phyloP scores from a whole-genome alignment of 2,797 vertebrate species.

The Lithobates sylvaticus region DNA sequence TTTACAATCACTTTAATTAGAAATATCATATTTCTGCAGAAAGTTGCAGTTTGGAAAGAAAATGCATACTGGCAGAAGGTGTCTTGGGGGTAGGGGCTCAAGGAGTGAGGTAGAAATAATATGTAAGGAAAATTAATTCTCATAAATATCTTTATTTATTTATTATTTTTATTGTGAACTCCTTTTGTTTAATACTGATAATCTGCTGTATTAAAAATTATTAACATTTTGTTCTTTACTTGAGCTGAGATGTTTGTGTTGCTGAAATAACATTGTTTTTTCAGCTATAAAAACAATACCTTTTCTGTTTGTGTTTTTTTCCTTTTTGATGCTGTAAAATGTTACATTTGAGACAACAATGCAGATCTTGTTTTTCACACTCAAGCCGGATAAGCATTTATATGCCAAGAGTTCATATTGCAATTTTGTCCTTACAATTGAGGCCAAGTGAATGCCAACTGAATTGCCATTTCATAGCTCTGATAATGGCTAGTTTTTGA shows the following conservation, averaged over 20 bases:
- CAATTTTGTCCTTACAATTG: constrained; percentile 47
- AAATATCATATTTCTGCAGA: background rate
- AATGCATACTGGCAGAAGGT: background rate
- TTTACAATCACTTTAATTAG: too few species aligned
- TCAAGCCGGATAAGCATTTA: constrained; percentile 33
- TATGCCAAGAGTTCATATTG: constrained; percentile 54
- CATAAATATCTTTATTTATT: too few species aligned
- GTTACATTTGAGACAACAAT: constrained; percentile 47
- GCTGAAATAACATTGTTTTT: background rate
- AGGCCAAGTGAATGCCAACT: constrained; percentile 53
- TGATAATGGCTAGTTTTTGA: constrained; percentile 50
- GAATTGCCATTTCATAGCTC: constrained; percentile 54
- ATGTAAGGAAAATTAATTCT: background rate
- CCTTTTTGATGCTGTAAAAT: constrained; percentile 46
- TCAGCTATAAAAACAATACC: background rate
- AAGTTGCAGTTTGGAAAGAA: background rate
- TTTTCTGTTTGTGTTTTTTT: constrained; percentile 6
- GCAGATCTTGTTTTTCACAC: constrained; percentile 50
- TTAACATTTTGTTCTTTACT: background rate
- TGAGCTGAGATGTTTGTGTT: background rate
- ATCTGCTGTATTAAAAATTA: background rate
- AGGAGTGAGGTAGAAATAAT: background rate
- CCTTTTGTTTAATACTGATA: background rate
- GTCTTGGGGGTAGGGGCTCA: background rate
- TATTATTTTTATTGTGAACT: too few species aligned